Base-by-base conservation (phyloP, 1,140 invertebrate species). In the Nasonia vitripennis region DNA sequence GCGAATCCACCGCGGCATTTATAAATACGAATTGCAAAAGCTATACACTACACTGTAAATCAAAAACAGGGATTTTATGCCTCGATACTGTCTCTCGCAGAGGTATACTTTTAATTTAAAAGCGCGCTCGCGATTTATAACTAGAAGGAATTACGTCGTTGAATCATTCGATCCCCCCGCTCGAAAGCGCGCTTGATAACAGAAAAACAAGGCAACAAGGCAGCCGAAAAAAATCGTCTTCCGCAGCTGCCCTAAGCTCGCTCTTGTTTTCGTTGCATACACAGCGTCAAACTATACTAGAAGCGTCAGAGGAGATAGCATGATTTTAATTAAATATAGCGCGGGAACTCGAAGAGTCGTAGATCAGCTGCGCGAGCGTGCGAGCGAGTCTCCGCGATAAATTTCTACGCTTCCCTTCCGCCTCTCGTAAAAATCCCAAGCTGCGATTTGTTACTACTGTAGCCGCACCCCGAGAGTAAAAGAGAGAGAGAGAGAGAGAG, bases 401-500 rank as follows among this genome's bases (percentile, higher is more conserved):
- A 51, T 78, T 55, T 51, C 27, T 45, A n/a, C 4, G 73, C 41
- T 23, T 62, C 77, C 48, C 77, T 62, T 37, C 20, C 7, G 14
- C 74, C 74, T 41, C 77, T 78, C 27, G 77, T 78, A 78, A 78
- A 78, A 78, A 55, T 78, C 77, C 31, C 17, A 62, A 62, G 48
- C 41, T 62, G 48, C 77, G 48, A 78, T 78, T 78, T 78, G 77
- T 55, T 78, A 31, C 74, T 37, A n/a, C 12, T 75, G 31, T n/a
- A n/a, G 34, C 20, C 41, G 74, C 74, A 71, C 14, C 70, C 23
- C 70, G 73, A n/a, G 37, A 37, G 73, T 71, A 34, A 77, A 78
- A 84, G n/a, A 20, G 70, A 62, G 37, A 78, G 67, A 79, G 41
- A 55, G 51, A 79, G 27, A 81, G 79, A 81, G 62, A 41, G 79